Percentiles rank a stretch among this genome's conserved stretches.
These are phyloP conservation scores for Oreotrochilus melanogaster DNA, from an alignment of 2,113 vertebrate species.

Conservation along the genomic window DNA sequence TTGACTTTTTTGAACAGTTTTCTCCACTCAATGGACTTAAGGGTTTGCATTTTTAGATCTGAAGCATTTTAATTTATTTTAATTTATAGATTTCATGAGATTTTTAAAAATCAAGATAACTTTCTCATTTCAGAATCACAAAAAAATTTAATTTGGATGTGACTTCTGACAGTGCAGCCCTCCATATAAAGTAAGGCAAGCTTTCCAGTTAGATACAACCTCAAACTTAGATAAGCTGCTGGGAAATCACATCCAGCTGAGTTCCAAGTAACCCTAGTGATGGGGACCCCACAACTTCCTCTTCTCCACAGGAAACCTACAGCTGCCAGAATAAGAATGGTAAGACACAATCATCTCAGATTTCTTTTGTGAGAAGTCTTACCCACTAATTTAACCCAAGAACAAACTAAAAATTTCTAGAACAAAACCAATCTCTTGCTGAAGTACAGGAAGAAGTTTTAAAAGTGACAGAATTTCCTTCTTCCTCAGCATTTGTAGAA, in stretches of 20 bases:
- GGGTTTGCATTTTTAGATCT: background rate
- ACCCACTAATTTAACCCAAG: background rate
- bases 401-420: background rate
- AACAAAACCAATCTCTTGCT: background rate
- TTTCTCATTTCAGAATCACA: background rate
- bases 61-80: background rate
- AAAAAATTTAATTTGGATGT: background rate
- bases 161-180: accelerated
- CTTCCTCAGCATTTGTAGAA: background rate
- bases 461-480: background rate
- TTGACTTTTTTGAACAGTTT: background rate
- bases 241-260: background rate
- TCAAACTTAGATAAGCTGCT: background rate
- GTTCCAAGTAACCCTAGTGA: background rate
- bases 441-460: background rate
- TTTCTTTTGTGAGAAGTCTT: background rate
- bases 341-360: background rate
- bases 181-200: background rate
- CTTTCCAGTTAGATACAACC: background rate
- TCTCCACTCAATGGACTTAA: background rate
- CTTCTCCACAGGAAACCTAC: background rate
- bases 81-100: background rate
- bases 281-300: background rate
- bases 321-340: background rate
- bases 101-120: background rate